phyloP scores from a whole-genome alignment of 2,888 invertebrate species.

The Amorpha juglandis region DNA sequence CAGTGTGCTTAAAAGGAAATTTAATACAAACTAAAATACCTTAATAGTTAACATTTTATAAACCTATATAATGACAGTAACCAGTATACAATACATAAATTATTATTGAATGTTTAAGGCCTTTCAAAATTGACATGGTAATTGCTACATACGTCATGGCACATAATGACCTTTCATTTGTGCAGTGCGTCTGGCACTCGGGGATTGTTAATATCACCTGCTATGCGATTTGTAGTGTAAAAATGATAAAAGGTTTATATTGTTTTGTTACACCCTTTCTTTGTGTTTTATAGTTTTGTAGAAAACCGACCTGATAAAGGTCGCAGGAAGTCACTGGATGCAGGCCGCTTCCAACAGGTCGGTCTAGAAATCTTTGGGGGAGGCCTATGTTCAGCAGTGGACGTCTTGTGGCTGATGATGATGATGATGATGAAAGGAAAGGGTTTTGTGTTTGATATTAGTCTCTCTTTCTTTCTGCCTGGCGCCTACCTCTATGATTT shows the following conservation, averaged over 20 bases:
- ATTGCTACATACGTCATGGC: conserved; percentile 1
- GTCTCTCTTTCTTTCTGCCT: too few species aligned
- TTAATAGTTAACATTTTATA: neutral
- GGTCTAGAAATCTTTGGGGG: too few species aligned
- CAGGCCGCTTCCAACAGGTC: too few species aligned
- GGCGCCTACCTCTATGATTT: too few species aligned
- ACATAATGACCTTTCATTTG: conserved; percentile 6
- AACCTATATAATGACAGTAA: neutral
- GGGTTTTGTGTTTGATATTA: too few species aligned
- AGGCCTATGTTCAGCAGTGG: too few species aligned
- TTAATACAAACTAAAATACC: too few species aligned
- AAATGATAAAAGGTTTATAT: neutral
- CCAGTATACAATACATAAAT: neutral
- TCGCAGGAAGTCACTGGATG: too few species aligned
- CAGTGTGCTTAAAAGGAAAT: too few species aligned
- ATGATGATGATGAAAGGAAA: too few species aligned
- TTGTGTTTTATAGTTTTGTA: neutral
- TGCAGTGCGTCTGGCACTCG: neutral
- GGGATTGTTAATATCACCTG: neutral
- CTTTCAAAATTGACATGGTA: conserved; percentile 14
- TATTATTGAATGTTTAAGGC: neutral
- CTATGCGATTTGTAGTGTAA: conserved; percentile 1
- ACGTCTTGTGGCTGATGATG: too few species aligned
- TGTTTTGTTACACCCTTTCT: neutral
- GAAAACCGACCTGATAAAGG: too few species aligned